Percentiles rank a stretch among this genome's conserved stretches.
These are phyloP conservation scores for Nephila pilipes DNA, from an alignment of 1,140 invertebrate species.

Conservation along the genomic window DNA sequence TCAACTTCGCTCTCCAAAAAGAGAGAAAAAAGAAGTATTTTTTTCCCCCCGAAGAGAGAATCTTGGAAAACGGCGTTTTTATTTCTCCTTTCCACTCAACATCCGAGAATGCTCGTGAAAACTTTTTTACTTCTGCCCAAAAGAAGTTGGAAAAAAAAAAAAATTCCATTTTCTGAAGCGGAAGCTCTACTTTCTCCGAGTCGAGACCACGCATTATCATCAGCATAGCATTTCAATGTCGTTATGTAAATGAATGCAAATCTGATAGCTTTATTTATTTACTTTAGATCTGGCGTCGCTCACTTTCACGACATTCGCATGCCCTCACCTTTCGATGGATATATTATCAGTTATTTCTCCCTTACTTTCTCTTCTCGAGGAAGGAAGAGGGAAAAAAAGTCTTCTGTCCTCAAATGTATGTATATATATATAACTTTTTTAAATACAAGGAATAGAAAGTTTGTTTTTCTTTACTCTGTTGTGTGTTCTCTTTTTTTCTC, in stretches of 20 bases:
- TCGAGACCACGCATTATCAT: slow-evolving; percentile 33
- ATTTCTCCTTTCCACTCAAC: not conserved
- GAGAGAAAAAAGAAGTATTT: not conserved
- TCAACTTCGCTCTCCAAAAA: not conserved
- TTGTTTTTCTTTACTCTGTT: slow-evolving; percentile 5
- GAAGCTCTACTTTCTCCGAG: not conserved
- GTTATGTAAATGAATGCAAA: slow-evolving; percentile 67
- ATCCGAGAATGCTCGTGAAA: not conserved
- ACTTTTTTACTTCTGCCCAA: not conserved
- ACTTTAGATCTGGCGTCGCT: slow-evolving; percentile 34
- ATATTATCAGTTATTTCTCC: slow-evolving; percentile 18
- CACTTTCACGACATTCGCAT: not conserved
- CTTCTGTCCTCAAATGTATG: no score
- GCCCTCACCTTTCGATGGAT: not conserved
- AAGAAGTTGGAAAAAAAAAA: not conserved
- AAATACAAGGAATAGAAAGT: not conserved
- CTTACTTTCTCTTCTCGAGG: not conserved
- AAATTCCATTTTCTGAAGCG: slow-evolving; percentile 11
- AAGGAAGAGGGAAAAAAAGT: not conserved
- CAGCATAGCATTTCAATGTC: slow-evolving; percentile 64
- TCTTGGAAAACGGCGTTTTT: slow-evolving; percentile 2
- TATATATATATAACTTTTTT: not conserved
- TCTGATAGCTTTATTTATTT: slow-evolving; percentile 61
- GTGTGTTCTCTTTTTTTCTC: no score
- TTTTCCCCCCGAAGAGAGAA: not conserved